phyloP scores from a whole-genome alignment of 2,113 vertebrate genomes.

The Callaeas wilsoni region DNA sequence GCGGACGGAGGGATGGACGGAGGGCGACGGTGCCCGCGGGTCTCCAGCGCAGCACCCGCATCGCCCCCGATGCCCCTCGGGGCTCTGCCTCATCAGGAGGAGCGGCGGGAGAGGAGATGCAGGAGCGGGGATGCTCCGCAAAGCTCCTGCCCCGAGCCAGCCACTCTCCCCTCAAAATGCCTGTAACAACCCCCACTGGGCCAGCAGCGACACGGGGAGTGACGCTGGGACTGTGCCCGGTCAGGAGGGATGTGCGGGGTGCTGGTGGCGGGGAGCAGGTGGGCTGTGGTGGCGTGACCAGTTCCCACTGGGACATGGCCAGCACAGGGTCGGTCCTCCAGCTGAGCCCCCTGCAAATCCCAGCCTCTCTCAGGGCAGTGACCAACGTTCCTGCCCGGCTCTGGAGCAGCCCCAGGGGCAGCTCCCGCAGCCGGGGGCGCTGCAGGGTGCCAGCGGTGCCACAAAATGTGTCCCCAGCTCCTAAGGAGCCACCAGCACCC shows the following conservation, averaged over 20 bases:
- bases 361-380: accelerated
- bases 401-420: background rate
- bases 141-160: background rate
- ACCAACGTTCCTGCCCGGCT: background rate
- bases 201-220: background rate
- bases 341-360: background rate
- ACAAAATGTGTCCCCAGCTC: background rate
- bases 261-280: background rate
- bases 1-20: background rate
- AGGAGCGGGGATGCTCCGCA: background rate
- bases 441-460: background rate
- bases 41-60: accelerated
- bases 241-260: background rate
- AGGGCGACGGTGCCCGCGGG: background rate
- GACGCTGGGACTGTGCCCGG: background rate
- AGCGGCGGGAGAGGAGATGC: background rate
- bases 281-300: accelerated
- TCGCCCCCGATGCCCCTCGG: accelerated
- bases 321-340: background rate
- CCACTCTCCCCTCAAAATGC: background rate
- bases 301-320: background rate
- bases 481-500: background rate
- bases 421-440: accelerated
- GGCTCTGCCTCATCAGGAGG: background rate
- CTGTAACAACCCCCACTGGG: accelerated